phyloP scores from a whole-genome alignment of 2,888 invertebrate species.

The Ichneumoninae sp. region DNA sequence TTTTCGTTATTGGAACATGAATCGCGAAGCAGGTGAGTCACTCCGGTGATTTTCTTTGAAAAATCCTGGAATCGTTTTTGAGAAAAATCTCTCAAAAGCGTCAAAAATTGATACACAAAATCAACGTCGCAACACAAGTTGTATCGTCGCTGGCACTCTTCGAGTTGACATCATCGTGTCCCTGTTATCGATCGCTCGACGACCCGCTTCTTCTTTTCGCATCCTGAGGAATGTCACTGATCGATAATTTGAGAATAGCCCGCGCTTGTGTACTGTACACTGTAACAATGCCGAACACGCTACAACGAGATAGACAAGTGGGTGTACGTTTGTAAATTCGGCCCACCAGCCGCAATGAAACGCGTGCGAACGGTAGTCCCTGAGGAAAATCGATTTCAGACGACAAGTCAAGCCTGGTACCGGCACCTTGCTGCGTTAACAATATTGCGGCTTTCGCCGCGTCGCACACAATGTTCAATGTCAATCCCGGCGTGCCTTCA shows the following conservation, averaged over 20 bases:
- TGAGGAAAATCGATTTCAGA: conserved; percentile 67
- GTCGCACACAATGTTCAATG: conserved; percentile 65
- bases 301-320: conserved; percentile 18
- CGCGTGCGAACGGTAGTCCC: conserved; percentile 41
- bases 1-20: conserved; percentile 79
- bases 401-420: conserved; percentile 68
- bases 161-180: neutral
- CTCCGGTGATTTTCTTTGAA: neutral
- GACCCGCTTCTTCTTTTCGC: conserved; percentile 57
- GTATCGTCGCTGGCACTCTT: neutral
- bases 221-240: conserved; percentile 70
- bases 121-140: neutral
- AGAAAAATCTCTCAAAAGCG: neutral
- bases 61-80: neutral
- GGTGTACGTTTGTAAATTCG: conserved; percentile 47
- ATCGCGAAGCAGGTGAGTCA: conserved; percentile 78
- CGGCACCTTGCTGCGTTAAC: conserved; percentile 51
- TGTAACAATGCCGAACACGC: conserved; percentile 50
- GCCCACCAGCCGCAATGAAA: conserved; percentile 34
- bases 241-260: conserved; percentile 69
- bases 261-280: conserved; percentile 5
- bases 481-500: conserved; percentile 64
- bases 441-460: conserved; percentile 52
- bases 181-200: conserved; percentile 68
- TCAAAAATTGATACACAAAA: neutral